Evolutionary conservation across 1,140 invertebrate species (phyloP), one percentile per base, ranked within the genome.

Genomic region (Achroia grisella): DNA sequence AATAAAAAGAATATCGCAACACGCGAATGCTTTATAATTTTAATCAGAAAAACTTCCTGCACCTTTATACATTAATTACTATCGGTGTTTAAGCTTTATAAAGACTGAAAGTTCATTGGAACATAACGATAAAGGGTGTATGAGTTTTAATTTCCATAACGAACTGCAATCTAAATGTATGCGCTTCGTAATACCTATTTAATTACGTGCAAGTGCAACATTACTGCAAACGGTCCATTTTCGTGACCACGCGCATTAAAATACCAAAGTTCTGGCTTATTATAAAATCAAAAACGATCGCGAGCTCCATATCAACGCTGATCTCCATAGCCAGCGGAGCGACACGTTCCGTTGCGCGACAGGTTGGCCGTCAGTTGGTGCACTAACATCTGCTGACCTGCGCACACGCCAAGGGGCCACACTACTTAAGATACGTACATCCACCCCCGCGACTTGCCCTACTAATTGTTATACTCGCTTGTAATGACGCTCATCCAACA

Each of bases 291-390:
- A 52, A 56, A 59, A 66, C 48, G 48, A 58, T 57, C 50, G 56
- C 49, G 55, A 33, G 56, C 56, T 43, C 47, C 53, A 33, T 75
- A 77, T 77, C 73, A 52, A 58, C 32, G 46, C 29, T 51, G 66
- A 76, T 79, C 72, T 66, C 54, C 45, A 55, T 56, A 44, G 28
- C 52, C 77, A 77, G 54, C 71, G 72, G 62, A 81, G 53, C 80
- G 77, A 39, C 62, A 68, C 76, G 70, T 48, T 68, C 75, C 71
- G 77, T 84, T 81, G 75, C 37, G 67, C 77, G 72, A 84, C 80
- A 84, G 80, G 80, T 84, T 81, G 80, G 27, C 61, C 52, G 77
- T 60, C 80, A 78, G 80, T 81, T 84, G 69, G 62, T 10, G 14
- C 15, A 39, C 37, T 62, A 53, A 70, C 75, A 76, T 81, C 75